Conservation (phyloP, 1,140 invertebrate species). For the Drosophila nikananu region DNA sequence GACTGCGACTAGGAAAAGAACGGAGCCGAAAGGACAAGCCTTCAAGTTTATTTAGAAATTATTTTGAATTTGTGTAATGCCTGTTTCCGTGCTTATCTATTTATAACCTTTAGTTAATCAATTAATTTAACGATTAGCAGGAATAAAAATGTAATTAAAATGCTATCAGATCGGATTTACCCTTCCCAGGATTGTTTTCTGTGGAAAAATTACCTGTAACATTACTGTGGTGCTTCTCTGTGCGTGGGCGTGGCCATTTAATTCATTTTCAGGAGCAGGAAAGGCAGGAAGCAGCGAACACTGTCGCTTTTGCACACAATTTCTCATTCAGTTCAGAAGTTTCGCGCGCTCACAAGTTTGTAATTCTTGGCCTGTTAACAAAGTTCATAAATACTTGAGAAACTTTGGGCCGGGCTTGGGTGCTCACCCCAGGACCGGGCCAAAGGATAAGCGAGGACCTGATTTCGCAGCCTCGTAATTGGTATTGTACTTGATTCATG, state of each 20-base stretch:
- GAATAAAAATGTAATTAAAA: not conserved
- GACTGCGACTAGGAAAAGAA: too few relatives aligned
- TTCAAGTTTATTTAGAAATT: too few relatives aligned
- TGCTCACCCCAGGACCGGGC: constrained; percentile 18
- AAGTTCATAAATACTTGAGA: constrained; percentile 81
- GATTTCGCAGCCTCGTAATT: constrained; percentile 39
- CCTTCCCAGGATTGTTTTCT: not conserved
- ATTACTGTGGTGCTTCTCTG: not conserved
- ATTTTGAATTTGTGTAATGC: not conserved
- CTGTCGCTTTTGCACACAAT: constrained; percentile 81
- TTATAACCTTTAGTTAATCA: not conserved
- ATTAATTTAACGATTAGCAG: not conserved
- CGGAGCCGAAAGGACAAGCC: not conserved
- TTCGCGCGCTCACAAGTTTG: constrained; percentile 72
- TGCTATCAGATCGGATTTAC: not conserved
- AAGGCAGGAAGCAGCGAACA: constrained; percentile 34
- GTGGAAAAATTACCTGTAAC: not conserved
- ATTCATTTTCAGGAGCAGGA: constrained; percentile 70
- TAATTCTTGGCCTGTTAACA: constrained; percentile 83
- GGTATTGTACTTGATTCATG: constrained; percentile 51
- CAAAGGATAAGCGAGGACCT: constrained; percentile 30
- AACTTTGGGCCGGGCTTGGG: constrained; percentile 57
- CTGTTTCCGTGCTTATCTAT: not conserved
- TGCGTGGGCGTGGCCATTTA: constrained; percentile 55
- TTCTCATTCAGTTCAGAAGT: constrained; percentile 77